A percentile compares a stretch with the other conserved stretches of the same genome.
These are phyloP conservation scores for Harmothoe impar DNA, from an alignment of 2,888 invertebrate species.

Conservation along the genomic window DNA sequence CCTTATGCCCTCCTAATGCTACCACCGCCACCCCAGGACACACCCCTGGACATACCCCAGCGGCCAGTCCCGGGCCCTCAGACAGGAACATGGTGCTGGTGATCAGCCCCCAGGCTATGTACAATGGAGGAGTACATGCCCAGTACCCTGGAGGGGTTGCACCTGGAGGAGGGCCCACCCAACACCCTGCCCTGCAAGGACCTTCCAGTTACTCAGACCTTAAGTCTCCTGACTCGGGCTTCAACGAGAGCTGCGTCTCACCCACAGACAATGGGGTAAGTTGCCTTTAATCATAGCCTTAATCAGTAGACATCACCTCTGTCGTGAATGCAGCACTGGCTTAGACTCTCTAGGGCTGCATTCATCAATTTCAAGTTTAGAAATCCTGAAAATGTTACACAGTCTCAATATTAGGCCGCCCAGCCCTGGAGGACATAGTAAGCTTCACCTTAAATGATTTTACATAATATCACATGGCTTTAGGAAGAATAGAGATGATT, in stretches of 20 bases:
- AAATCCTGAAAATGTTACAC: no score
- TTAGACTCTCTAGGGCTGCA: no score
- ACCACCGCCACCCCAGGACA: background rate
- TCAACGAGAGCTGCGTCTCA: slow-evolving; percentile 77
- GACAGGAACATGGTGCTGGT: slow-evolving; percentile 40
- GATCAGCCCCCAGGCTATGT: slow-evolving; percentile 21
- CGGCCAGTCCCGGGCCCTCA: slow-evolving; percentile 12
- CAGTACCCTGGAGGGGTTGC: background rate
- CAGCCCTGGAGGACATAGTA: no score
- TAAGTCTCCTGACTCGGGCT: slow-evolving; percentile 81
- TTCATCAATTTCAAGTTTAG: no score
- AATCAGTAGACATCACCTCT: no score
- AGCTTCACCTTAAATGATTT: no score
- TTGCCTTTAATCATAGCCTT: background rate
- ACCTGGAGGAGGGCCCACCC: background rate
- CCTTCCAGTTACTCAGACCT: slow-evolving; percentile 71
- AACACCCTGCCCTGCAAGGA: background rate
- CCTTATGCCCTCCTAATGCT: background rate
- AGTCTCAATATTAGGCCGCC: no score
- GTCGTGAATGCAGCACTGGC: no score
- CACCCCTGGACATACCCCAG: slow-evolving; percentile 37
- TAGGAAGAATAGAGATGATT: no score
- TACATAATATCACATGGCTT: no score
- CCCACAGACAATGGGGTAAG: slow-evolving; percentile 70
- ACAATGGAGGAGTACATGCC: background rate